Evolutionary conservation across 1,140 invertebrate genomes (phyloP), one percentile per base, ranked within the genome.

Genomic region (Reticulitermes speratus): DNA sequence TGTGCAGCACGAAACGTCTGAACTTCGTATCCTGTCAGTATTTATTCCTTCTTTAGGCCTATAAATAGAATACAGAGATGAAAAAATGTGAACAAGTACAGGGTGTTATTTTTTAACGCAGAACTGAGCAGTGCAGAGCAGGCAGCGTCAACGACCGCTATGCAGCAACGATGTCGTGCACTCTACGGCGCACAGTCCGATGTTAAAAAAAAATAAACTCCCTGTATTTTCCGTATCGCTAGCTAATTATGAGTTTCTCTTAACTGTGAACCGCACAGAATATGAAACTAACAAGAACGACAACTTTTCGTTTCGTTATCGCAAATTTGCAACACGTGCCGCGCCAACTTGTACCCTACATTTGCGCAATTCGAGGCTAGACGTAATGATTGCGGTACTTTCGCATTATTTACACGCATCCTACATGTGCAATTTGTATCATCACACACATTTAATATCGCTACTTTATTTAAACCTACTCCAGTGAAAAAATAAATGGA

Each of bases 401-500:
- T 84, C n/a, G 59, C 55, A 84, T 84, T 84, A 84, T 84, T 38
- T 84, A 84, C 48, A 84, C n/a, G 55, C 55, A 48, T 84, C 25
- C 5, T 84, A 25, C 48, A 55, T 21, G 32, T 75, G n/a, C n/a
- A 55, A 1, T 84, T 84, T 84, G 19, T 84, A 52, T 84, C 30
- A 84, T 84, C 48, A 19, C 30, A 55, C 84, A 52, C 55, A 55
- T 55, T 86, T 12, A 85, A 81, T 23, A 86, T 65, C 55, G 30
- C 32, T 45, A 75, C 32, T 86, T 85, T 59, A 38, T 32, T 85
- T 84, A 84, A 75, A 65, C 38, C 86, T 86, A 86, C 45, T 86
- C 83, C 86, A 86, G 86, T 86, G 86, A 86, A 86, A 86, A 86
- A 86, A 86, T 86, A 86, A 86, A 84, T 86, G 65, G 65, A 55